Conservation (phyloP, 2,888 invertebrate genomes). For the Venusia cambrica region DNA sequence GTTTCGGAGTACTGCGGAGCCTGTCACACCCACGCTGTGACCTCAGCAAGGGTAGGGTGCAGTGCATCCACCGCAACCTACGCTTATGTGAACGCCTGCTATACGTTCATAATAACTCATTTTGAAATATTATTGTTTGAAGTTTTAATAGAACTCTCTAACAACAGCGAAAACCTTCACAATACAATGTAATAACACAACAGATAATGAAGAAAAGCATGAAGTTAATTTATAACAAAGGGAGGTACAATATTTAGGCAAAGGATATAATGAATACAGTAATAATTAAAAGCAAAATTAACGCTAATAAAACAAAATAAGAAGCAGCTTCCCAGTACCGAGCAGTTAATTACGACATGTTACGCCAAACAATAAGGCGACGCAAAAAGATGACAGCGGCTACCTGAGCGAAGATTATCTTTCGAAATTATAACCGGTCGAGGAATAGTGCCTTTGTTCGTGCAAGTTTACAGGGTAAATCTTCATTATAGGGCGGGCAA, state of each 20-base stretch:
- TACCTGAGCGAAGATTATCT: constrained; percentile 59
- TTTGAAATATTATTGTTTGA: background rate
- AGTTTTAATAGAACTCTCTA: background rate
- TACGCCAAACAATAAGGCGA: constrained; percentile 32
- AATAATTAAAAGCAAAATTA: constrained; percentile 18
- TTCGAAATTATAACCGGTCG: constrained; percentile 58
- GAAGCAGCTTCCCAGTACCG: constrained; percentile 16
- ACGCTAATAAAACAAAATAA: constrained; percentile 23
- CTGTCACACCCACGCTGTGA: constrained; percentile 66
- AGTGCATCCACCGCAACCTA: constrained; percentile 41
- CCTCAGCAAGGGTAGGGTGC: constrained; percentile 51
- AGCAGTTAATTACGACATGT: constrained; percentile 28
- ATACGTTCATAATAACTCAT: constrained; percentile 9
- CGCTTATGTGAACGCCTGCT: constrained; percentile 36
- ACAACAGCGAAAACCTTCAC: no score
- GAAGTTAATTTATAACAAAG: no score
- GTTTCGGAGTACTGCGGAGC: constrained; percentile 46
- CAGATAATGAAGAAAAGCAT: no score
- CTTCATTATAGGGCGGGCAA: constrained; percentile 64
- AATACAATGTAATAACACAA: no score
- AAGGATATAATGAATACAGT: constrained; percentile 6
- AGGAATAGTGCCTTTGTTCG: constrained; percentile 54
- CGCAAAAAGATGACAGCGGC: constrained; percentile 52
- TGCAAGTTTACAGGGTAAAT: constrained; percentile 57
- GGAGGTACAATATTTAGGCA: no score